Conservation (phyloP, 2,113 vertebrate genomes). For the Synchiropus splendidus region DNA sequence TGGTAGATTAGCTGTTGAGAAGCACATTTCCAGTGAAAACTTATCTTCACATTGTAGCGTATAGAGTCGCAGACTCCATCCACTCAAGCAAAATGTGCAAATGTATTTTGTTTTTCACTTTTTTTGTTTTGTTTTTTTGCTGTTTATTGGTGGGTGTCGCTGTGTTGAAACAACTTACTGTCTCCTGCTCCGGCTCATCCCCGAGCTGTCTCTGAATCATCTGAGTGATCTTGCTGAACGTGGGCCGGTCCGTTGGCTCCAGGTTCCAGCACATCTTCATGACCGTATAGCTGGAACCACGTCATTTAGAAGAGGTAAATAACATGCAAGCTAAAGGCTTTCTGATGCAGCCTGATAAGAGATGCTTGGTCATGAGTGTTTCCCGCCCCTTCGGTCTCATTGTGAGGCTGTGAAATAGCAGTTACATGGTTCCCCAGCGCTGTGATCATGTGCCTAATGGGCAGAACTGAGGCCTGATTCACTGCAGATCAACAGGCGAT, state of each 20-base stretch:
- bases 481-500: constrained; percentile 49
- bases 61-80: not conserved
- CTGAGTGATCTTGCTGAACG: constrained; percentile 78
- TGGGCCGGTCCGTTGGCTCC: constrained; percentile 80
- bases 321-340: no score
- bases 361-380: constrained; percentile 34
- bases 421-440: constrained; percentile 39
- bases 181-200: constrained; percentile 57
- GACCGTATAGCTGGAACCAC: constrained; percentile 78
- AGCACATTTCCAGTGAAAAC: not conserved
- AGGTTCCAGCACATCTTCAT: constrained; percentile 93
- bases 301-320: not conserved
- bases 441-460: constrained; percentile 62
- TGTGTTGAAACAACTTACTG: constrained; percentile 24
- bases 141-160: not conserved
- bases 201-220: constrained; percentile 75
- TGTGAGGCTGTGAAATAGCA: constrained; percentile 46
- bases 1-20: constrained; percentile 52
- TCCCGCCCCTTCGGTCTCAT: constrained; percentile 27
- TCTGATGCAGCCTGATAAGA: no score
- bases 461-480: constrained; percentile 54
- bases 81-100: not conserved
- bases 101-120: constrained; percentile 1
- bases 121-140: not conserved
- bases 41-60: not conserved